phyloP scores from a whole-genome alignment of 1,140 invertebrate species.

The Himalopsyche phryganea region DNA sequence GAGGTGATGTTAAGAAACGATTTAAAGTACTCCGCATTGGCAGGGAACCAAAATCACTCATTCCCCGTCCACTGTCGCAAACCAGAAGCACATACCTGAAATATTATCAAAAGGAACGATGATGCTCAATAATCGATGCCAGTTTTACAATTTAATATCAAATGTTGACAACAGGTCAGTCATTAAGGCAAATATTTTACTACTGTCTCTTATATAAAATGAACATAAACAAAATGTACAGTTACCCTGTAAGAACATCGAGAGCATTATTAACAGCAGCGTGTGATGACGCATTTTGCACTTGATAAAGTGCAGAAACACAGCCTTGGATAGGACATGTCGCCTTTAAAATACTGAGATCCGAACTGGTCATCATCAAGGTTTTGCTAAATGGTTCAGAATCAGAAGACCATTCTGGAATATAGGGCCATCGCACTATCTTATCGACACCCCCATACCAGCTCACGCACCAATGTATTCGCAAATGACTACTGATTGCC shows the following conservation, averaged over 20 bases:
- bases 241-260: constrained; percentile 55
- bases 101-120: not conserved
- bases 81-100: constrained; percentile 24
- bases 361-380: constrained; percentile 45
- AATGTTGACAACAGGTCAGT: too few species aligned
- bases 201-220: too few species aligned
- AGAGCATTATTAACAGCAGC: constrained; percentile 52
- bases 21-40: constrained; percentile 58
- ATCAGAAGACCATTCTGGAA: constrained; percentile 31
- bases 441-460: constrained; percentile 46
- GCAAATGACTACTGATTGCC: constrained; percentile 42
- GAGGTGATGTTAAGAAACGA: constrained; percentile 57
- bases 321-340: constrained; percentile 50
- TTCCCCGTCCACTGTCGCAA: constrained; percentile 20
- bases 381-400: constrained; percentile 34
- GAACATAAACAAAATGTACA: too few species aligned
- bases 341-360: constrained; percentile 47
- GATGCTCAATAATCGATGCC: too few species aligned
- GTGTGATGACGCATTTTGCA: constrained; percentile 62
- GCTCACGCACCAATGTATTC: constrained; percentile 54
- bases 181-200: too few species aligned
- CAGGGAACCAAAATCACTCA: constrained; percentile 46
- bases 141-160: too few species aligned
- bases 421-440: constrained; percentile 36
- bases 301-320: constrained; percentile 50